Evolutionary conservation across 2,888 invertebrate species (phyloP), one percentile per base, ranked within the genome.

Genomic region (Andrena marginata): DNA sequence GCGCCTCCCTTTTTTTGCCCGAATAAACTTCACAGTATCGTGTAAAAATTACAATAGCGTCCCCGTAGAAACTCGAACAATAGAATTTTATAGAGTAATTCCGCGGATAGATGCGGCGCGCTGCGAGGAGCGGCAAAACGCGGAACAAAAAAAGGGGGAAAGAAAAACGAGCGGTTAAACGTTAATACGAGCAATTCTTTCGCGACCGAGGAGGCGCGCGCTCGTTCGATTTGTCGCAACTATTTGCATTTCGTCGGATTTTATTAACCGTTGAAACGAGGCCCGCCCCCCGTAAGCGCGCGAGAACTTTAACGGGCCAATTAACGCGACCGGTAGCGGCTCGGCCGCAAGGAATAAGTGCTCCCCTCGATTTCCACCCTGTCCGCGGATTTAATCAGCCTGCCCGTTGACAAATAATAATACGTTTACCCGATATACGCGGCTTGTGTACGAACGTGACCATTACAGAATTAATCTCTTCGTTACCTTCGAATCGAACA

Each of bases 321-420:
- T 88, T 87, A 87, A 81, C 69, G 65, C 31, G 56, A 33, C 69
- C 33, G 62, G 31, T 35, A 67, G 56, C 74, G 75, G 42, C 59
- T 60, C 54, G 62, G 51, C 83, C 71, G 60, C 72, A 77, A 81
- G 76, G 80, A 83, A 79, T 69, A 71, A 83, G 79, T 48, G 56
- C 16, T 0, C 49, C 26, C 56, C 7, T 33, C 33, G 42, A 49
- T 69, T 49, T 68, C 60, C 70, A 20, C 20, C 56, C 42, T 48
- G 63, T 64, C 54, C 56, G 71, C 74, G 23, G 54, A 42, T 78
- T 87, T 78, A 83, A 85, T 87, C 85, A 54, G 63, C 80, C 75
- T 77, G 67, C 49, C 64, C 62, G 13, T 64, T 26, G 56, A 42
- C 74, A 54, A 85, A 85, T 86, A 83, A 81, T 69, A 51, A 80